These are phyloP conservation scores for Turdus rufiventris DNA, from an alignment of 2,113 vertebrate species.

Conservation along the genomic window DNA sequence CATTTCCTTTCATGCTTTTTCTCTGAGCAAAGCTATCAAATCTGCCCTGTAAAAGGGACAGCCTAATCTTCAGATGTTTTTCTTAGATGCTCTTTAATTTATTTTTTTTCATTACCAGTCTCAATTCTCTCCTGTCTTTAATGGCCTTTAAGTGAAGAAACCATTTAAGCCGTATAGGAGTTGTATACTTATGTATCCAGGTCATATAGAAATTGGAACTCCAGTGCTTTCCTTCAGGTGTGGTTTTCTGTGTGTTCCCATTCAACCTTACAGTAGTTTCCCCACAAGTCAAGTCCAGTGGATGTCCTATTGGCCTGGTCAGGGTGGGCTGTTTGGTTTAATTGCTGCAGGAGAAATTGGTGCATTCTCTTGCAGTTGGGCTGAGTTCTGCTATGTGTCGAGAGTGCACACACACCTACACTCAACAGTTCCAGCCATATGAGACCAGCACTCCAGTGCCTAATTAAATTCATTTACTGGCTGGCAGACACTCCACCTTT, in stretches of 20 bases:
- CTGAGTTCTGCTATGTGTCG: neutral
- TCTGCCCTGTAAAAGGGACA: neutral
- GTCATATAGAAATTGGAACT: neutral
- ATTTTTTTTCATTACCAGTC: neutral
- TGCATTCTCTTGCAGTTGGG: neutral
- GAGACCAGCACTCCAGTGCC: conserved; percentile 14
- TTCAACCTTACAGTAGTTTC: neutral
- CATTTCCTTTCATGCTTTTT: neutral
- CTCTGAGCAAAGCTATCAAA: neutral
- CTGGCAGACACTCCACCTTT: conserved; percentile 29
- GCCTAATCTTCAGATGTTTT: neutral
- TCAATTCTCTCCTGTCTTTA: neutral
- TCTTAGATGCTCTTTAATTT: neutral
- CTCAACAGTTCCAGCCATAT: neutral
- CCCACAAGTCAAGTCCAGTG: neutral
- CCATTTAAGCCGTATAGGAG: accelerated
- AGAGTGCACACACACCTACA: conserved; percentile 1
- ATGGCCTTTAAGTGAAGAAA: neutral
- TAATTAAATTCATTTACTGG: conserved; percentile 48
- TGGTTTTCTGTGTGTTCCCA: neutral
- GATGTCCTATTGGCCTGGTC: neutral
- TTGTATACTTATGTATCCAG: too few species aligned
- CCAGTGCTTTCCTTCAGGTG: neutral
- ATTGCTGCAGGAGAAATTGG: neutral
- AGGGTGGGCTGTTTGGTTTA: neutral